phyloP scores from a whole-genome alignment of 2,113 vertebrate genomes.

The Chamaetylas fuelleborni region DNA sequence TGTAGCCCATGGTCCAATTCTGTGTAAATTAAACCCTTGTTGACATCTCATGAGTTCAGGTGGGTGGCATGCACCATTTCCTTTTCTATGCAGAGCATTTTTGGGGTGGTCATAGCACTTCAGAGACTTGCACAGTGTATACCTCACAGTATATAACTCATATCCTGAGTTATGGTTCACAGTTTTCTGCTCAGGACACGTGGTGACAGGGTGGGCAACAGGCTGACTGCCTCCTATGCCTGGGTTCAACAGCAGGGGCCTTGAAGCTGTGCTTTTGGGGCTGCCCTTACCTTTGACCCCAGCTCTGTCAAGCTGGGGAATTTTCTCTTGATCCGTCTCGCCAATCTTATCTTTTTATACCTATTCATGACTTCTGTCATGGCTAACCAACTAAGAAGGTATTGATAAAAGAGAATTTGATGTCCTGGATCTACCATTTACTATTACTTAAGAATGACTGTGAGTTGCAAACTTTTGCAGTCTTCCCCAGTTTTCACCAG shows the following conservation, averaged over 20 bases:
- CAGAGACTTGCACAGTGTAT: not conserved
- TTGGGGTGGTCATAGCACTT: not conserved
- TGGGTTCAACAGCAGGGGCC: not conserved
- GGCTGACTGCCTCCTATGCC: not conserved
- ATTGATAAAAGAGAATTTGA: not conserved
- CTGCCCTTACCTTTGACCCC: not conserved
- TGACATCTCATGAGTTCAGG: rapidly evolving
- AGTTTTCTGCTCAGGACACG: rapidly evolving
- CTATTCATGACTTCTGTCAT: not conserved
- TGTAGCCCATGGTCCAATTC: not conserved
- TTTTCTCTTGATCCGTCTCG: slow-evolving; percentile 11
- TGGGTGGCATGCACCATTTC: not conserved
- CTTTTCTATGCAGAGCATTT: not conserved
- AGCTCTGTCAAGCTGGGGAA: not conserved
- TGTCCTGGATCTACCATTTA: not conserved
- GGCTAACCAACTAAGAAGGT: not conserved
- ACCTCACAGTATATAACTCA: not conserved
- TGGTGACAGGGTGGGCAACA: not conserved
- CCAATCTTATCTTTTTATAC: not conserved
- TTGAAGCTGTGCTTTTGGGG: not conserved
- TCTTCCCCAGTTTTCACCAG: not conserved
- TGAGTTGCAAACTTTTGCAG: not conserved
- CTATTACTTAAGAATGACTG: not conserved
- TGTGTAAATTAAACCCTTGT: not conserved
- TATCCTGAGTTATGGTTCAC: rapidly evolving